Base-by-base conservation (phyloP, 2,888 invertebrate genomes). In the Cheilosia vulpina region DNA sequence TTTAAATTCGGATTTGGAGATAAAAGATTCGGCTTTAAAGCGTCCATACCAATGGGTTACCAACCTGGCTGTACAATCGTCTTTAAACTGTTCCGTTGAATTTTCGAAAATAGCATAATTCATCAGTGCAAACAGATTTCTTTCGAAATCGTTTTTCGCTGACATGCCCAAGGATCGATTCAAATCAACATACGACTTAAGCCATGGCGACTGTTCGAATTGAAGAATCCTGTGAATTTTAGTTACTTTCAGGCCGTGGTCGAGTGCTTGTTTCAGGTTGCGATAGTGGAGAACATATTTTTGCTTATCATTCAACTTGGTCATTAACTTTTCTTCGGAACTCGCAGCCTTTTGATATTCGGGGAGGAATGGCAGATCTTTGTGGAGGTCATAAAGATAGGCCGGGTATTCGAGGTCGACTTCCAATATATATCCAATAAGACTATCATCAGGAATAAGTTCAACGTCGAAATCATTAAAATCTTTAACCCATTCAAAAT, bases 261-360 rank as follows among this genome's bases (percentile, higher is more conserved):
- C 60, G 4, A 91, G 45, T 81, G 87, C 88, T 69, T 89, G 87
- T 55, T 89, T 87, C 9, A 90, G 79, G 72, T 87, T 88, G 24
- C 87, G 69, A 31, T 89, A 90, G 78, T 91, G 89, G 19, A 90
- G 88, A 0, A 90, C 73, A 73, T 90, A 90, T 11, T 88, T 87
- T 31, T 38, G 17, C 84, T 90, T 90, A 58, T 88, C 53, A 19
- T 87, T 72, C 4, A 90, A 73, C 68, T 87, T 89, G 1, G 89
- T 69, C 27, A 89, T 45, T 43, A 89, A 50, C 15, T 63, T 63
- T 15, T 19, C 21, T 34, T 43, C 9, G 7, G 24, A 15, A 15
- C 24, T 21, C 11, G 43, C 9, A 0, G 43, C 3, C 15, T 13
- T 17, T 1, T n/a, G 34, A 21, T 57, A 38, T 19, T 57, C 57